Evolutionary conservation across 92 coral and sea anemone species (phyloP).

Genomic region (Porites lobata): DNA sequence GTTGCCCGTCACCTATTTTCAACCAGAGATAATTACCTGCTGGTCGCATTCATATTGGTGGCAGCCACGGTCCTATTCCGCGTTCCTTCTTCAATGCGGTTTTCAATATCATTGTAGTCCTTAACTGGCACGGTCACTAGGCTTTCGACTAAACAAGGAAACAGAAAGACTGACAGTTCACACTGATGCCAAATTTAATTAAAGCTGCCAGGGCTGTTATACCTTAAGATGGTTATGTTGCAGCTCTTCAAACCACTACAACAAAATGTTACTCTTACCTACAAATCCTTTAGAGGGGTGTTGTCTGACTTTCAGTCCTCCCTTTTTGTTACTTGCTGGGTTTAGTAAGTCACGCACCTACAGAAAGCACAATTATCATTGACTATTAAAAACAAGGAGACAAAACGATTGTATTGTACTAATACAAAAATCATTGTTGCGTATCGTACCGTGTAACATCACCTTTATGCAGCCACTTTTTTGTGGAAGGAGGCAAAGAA

Average conservation of each 20-base stretch:
- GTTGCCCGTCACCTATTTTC: no score
- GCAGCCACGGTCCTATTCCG: slow-evolving; percentile 96
- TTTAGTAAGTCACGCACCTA: slow-evolving; percentile 90
- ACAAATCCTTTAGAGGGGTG: slow-evolving; percentile 92
- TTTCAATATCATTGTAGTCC: slow-evolving; percentile 90
- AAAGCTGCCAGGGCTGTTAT: no score
- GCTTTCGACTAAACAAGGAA: slow-evolving; percentile 76
- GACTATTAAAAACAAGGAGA: no score
- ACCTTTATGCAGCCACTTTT: no score
- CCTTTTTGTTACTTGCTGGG: slow-evolving; percentile 92
- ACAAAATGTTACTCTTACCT: slow-evolving; percentile 45
- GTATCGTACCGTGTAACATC: no score
- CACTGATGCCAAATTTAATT: no score
- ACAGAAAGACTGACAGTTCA: background rate
- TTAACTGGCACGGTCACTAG: slow-evolving; percentile 91
- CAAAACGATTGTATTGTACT: no score
- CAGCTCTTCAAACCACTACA: no score
- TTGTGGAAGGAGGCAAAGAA: no score
- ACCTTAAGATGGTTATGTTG: no score
- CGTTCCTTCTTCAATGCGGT: slow-evolving; percentile 93
- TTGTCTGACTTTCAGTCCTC: slow-evolving; percentile 92
- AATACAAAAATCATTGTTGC: no score
- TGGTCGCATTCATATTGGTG: slow-evolving; percentile 97
- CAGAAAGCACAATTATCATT: background rate
- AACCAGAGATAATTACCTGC: slow-evolving; percentile 71